Conservation (phyloP, 2,797 vertebrate genomes). For the Pagetopsis macropterus region DNA sequence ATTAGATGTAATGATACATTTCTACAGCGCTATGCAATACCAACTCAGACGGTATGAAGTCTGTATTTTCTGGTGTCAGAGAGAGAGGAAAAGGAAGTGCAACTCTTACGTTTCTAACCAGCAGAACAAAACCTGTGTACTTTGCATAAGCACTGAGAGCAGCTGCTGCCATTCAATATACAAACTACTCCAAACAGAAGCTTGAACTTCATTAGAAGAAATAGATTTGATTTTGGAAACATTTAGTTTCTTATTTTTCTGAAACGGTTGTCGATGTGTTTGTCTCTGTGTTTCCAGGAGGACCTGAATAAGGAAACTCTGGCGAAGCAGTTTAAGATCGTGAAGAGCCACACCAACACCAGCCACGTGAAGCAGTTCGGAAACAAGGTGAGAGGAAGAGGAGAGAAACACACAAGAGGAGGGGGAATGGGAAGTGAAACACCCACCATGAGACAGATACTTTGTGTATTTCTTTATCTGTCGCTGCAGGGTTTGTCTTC, state of each 20-base stretch:
- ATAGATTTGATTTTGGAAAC: not conserved
- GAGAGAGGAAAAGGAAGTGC: slow-evolving; percentile 3
- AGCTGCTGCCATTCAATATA: not conserved
- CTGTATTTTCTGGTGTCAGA: not conserved
- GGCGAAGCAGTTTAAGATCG: slow-evolving; percentile 91
- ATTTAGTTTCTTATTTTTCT: not conserved
- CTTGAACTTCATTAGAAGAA: not conserved
- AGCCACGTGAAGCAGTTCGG: slow-evolving; percentile 98
- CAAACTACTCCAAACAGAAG: not conserved
- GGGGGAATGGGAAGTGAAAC: not conserved
- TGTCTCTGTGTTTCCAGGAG: slow-evolving; percentile 83
- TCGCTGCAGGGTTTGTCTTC: too few relatives aligned
- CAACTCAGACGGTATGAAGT: not conserved
- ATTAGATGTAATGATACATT: too few relatives aligned
- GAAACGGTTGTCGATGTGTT: not conserved
- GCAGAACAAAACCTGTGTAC: not conserved
- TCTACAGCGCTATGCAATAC: not conserved
- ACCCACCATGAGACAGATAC: not conserved
- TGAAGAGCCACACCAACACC: slow-evolving; percentile 92
- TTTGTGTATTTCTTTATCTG: too few relatives aligned
- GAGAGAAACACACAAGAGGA: not conserved
- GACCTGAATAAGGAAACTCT: slow-evolving; percentile 92
- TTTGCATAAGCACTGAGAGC: not conserved
- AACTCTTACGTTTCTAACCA: not conserved
- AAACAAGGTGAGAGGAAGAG: slow-evolving; percentile 85